Conservation (phyloP, 64 coral and sea anemone genomes). For the Trachythela sp. region DNA sequence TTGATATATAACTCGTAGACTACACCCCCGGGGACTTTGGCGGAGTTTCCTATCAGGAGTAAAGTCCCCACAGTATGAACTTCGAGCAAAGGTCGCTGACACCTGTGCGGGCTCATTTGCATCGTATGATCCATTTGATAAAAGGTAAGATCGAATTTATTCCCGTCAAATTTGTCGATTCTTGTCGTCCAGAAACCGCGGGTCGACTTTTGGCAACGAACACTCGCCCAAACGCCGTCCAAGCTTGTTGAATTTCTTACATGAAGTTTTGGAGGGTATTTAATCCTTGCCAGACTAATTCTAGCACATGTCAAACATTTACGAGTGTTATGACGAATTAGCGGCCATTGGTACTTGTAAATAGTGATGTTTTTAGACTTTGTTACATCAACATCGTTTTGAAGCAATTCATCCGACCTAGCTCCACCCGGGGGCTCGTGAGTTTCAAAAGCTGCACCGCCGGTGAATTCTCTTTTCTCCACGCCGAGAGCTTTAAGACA, state of each 20-base stretch:
- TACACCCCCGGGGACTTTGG: neutral
- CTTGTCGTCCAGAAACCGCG: neutral
- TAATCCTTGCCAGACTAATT: neutral
- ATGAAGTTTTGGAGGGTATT: neutral
- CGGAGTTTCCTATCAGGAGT: neutral
- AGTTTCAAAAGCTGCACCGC: neutral
- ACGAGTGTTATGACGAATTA: neutral
- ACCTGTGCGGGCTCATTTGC: neutral
- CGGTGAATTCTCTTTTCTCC: neutral
- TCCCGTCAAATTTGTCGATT: neutral
- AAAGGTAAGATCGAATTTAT: neutral
- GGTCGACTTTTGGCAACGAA: neutral
- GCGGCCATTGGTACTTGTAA: neutral
- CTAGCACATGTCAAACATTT: neutral
- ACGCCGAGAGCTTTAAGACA: neutral
- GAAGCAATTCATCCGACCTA: neutral
- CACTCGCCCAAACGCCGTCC: neutral
- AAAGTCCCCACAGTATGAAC: neutral
- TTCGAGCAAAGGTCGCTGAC: neutral
- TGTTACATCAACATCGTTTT: neutral
- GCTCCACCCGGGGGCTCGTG: neutral
- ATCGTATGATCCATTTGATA: neutral
- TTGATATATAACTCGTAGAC: neutral
- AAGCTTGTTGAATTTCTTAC: neutral
- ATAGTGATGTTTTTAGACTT: neutral